phyloP scores from a whole-genome alignment of 2,113 vertebrate species.

The Cyprinodon variegatus region DNA sequence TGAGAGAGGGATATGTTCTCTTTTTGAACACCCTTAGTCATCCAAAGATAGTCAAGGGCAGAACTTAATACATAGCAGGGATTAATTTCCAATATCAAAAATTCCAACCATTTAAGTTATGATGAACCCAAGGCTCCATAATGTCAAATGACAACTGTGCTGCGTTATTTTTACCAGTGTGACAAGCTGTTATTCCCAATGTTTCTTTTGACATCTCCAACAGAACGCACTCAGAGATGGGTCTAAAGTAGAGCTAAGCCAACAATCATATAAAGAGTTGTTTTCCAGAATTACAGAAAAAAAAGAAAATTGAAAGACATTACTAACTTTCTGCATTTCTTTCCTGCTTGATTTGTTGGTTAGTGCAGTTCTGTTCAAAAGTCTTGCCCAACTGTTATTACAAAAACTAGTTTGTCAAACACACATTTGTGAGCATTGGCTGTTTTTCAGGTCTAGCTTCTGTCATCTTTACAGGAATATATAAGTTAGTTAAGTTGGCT shows the following conservation, averaged over 20 bases:
- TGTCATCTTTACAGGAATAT: too few relatives aligned
- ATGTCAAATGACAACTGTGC: slow-evolving; percentile 50
- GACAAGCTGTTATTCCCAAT: slow-evolving; percentile 25
- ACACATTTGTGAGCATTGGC: too few relatives aligned
- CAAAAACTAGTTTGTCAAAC: too few relatives aligned
- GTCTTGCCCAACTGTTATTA: neutral
- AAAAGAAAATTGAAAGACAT: too few relatives aligned
- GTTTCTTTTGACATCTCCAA: slow-evolving; percentile 11
- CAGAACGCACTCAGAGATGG: slow-evolving; percentile 16
- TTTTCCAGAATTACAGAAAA: neutral
- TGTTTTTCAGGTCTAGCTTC: too few relatives aligned
- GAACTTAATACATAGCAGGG: slow-evolving; percentile 51
- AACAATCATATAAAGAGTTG: neutral
- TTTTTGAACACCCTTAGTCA: slow-evolving; percentile 35
- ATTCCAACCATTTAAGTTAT: slow-evolving; percentile 59
- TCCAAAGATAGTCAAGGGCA: slow-evolving; percentile 49
- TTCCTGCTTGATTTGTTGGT: neutral
- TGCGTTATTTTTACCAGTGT: slow-evolving; percentile 34
- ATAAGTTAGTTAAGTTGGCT: too few relatives aligned
- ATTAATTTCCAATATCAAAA: slow-evolving; percentile 58
- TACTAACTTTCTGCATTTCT: too few relatives aligned
- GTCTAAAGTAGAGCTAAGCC: neutral
- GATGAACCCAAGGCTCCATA: slow-evolving; percentile 40
- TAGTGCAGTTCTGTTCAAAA: neutral
- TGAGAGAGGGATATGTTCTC: slow-evolving; percentile 23